These are phyloP conservation scores for Pseudorasbora parva DNA, from an alignment of 2,113 vertebrate species.

Conservation along the genomic window DNA sequence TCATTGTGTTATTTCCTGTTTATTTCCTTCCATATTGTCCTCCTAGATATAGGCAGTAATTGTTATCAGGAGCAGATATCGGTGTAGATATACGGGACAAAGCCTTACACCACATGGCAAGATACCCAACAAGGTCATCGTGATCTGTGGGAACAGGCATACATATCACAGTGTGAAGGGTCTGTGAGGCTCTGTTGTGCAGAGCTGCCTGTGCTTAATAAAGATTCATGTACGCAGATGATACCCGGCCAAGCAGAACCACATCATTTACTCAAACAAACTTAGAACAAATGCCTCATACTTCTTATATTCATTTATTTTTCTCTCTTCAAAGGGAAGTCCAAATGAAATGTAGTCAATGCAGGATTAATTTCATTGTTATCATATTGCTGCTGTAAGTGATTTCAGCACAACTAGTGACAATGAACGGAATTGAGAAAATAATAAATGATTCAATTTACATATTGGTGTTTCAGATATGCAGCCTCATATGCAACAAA, in stretches of 20 bases:
- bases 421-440: not conserved
- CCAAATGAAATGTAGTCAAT: not conserved
- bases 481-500: no score
- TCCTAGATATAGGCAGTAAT: conserved; percentile 46
- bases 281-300: conserved; percentile 28
- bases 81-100: conserved; percentile 42
- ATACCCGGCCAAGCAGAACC: conserved; percentile 37
- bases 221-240: conserved; percentile 53
- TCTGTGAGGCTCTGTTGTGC: conserved; percentile 38
- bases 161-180: conserved; percentile 25
- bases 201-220: conserved; percentile 44
- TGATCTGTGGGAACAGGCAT: conserved; percentile 53
- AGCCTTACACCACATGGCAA: not conserved
- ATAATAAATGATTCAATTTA: no score
- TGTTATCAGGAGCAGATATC: conserved; percentile 52
- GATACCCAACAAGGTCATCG: conserved; percentile 51
- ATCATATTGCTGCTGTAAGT: no score
- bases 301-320: not conserved
- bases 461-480: no score
- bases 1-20: conserved; percentile 26
- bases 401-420: not conserved
- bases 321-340: not conserved
- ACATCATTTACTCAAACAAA: conserved; percentile 54
- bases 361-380: not conserved
- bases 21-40: conserved; percentile 32